Base-by-base conservation (phyloP, 1,140 invertebrate species). In the Scaptomyza pallida region DNA sequence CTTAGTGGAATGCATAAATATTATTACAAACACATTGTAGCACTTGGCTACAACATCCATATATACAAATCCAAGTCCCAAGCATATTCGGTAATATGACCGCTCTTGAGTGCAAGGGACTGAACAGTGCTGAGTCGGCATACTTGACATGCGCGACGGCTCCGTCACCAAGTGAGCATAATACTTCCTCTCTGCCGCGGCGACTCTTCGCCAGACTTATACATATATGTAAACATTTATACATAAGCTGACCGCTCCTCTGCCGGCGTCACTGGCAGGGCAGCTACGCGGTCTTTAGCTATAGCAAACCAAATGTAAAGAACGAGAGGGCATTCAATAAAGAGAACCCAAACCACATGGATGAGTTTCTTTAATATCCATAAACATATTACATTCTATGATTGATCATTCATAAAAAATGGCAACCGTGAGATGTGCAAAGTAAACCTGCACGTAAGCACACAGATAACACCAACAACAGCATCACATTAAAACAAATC, bases 401-500 rank as follows among this genome's bases (percentile, higher is more conserved):
- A 21, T 4, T 21, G 4, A 2, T 21, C 19, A 21, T 21, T 21
- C 19, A 21, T 21, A 21, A 4, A 2, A 21, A 2, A 21, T 21
- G 19, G 19, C 19, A 4, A 21, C 19, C 19, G 19, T 21, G 2
- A 21, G 19, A 21, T 21, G 19, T 21, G 19, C 19, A 2, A 21
- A 21, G 19, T 21, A 21, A 21, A 21, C 19, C 19, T 21, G 19
- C 19, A 21, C 19, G 19, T 21, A 2, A 21, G 19, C 19, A 21
- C 19, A 21, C 19, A 21, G 19, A 21, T 21, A 21, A 21, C 19
- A 90, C 78, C 78, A 86, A 78, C 85, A 89, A 83, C 89, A 90
- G 76, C 89, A 90, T 65, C 16, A 90, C 90, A 90, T 78, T 90
- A 89, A 89, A 90, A 72, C 78, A 90, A 90, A 89, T 90, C 45